Base-by-base conservation (phyloP, 1,140 invertebrate species). In the Dolichoris vasculosae region DNA sequence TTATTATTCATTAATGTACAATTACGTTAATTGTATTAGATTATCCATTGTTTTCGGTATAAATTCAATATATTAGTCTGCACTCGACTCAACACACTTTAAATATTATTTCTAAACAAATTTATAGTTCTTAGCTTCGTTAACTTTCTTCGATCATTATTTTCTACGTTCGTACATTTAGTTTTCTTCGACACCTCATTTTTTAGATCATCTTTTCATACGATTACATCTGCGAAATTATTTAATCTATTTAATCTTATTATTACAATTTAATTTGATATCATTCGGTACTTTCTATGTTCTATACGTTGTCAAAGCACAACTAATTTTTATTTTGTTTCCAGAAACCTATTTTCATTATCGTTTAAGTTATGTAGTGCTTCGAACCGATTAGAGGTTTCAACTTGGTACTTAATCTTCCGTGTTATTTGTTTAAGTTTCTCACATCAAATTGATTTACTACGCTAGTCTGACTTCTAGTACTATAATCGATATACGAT, bases 381-480 rank as follows among this genome's bases (percentile, higher is more conserved):
- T 73, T 73, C 23, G 69, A 43, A n/a, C 69, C 38, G 69, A 73
- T 73, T 73, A 73, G 69, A 73, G 6, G 40, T 73, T 73, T 73
- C 69, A 73, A 43, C 69, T 73, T 73, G 69, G 38, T 73, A 73
- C 69, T 73, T 73, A 73, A 43, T 40, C 69, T 73, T 73, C 40
- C 69, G 26, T 73, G 69, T 73, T 73, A 73, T 73, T 73, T 38
- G 69, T 73, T 73, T 73, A 43, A 43, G 38, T 73, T 73, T 73
- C 69, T 73, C 69, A n/a, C 69, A 73, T 73, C 69, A 73, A 73
- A 73, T 73, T 73, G 38, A 73, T 73, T 73, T 73, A 73, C 40
- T 73, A 73, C 40, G 69, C 40, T 43, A 73, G 69, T 73, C 69
- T 73, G 69, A 73, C 40, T 73, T 43, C 38, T 43, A 73, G 69